Evolutionary conservation across 2,888 invertebrate genomes (phyloP), one percentile per base, ranked within the genome.

Genomic region (Hylaea fasciaria): DNA sequence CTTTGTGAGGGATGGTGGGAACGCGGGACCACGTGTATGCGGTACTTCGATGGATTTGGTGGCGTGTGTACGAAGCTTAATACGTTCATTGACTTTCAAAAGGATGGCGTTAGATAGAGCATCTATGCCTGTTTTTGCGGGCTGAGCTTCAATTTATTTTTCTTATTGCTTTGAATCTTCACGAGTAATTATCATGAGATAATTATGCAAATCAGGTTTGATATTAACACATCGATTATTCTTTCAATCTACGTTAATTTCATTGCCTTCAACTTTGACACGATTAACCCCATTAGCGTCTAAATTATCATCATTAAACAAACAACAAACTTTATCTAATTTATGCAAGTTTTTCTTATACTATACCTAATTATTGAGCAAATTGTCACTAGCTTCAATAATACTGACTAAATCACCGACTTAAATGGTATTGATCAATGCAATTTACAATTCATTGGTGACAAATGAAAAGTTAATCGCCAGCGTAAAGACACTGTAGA

Each of bases 1-100:
- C 72, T 76, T 72, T 73, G 78, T 77, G 75, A 78, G 82, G 82
- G 77, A 83, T 77, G 81, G 81, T 87, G 89, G 87, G 88, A 89
- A 83, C 81, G 70, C 65, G 28, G 37, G 47, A 52, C 61, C 69
- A 70, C 68, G 68, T 70, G 63, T 54, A 9, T 49, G 22, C 62
- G 61, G 56, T 58, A 45, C 57, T 52, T 46, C 50, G 64, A 35
- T 45, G 7, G 17, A 52, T 43, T 43, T 28, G 17, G 28, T 45
- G 49, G 53, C 40, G 52, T 58, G 37, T 52, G 22, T 45, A 7
- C 14, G 32, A 12, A 14, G 10, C 39, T 40, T 53, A 35, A 53
- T 54, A 14, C 56, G 61, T 61, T 56, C 56, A 61, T 52, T 52
- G 56, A 56, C 61, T 41, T 56, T 51, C 12, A 13, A 39, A 37